These are phyloP conservation scores for Uromys caudimaculatus DNA, from an alignment of 2,797 vertebrate species.

Conservation along the genomic window DNA sequence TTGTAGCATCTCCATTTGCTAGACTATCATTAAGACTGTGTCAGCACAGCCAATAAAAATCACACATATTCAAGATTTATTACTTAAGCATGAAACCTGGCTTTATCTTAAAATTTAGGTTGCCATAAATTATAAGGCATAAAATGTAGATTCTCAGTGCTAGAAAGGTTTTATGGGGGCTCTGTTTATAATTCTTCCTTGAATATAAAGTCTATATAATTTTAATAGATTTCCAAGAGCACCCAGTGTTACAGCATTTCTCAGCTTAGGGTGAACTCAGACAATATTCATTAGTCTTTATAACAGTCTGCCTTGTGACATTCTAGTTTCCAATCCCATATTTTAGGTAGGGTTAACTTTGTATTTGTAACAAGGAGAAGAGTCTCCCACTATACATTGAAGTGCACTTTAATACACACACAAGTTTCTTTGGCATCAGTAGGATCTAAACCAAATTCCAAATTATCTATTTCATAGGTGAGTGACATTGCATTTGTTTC, in stretches of 20 bases:
- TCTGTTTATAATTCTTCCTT: not conserved
- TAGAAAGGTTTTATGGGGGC: not conserved
- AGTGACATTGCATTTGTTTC: not conserved
- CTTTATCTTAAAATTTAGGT: constrained; percentile 77
- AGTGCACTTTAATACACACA: not conserved
- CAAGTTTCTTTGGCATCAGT: not conserved
- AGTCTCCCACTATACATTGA: not conserved
- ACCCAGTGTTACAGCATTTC: not conserved
- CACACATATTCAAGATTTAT: constrained; percentile 82
- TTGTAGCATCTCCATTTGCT: constrained; percentile 87
- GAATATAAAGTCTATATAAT: not conserved
- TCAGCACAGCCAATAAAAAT: constrained; percentile 86
- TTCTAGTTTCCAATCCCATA: not conserved
- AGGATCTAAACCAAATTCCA: constrained; percentile 2
- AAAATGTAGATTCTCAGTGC: constrained; percentile 49
- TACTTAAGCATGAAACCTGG: constrained; percentile 67
- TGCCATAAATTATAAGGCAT: constrained; percentile 48
- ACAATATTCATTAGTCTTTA: not conserved
- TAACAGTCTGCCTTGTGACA: not conserved
- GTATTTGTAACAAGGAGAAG: constrained; percentile 10
- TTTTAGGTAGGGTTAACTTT: not conserved
- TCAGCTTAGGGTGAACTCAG: not conserved
- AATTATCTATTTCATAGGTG: not conserved
- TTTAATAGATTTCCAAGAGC: not conserved
- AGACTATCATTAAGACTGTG: constrained; percentile 85